Evolutionary conservation across 2,797 vertebrate species (phyloP).

Genomic region (Tragelaphus oryx): DNA sequence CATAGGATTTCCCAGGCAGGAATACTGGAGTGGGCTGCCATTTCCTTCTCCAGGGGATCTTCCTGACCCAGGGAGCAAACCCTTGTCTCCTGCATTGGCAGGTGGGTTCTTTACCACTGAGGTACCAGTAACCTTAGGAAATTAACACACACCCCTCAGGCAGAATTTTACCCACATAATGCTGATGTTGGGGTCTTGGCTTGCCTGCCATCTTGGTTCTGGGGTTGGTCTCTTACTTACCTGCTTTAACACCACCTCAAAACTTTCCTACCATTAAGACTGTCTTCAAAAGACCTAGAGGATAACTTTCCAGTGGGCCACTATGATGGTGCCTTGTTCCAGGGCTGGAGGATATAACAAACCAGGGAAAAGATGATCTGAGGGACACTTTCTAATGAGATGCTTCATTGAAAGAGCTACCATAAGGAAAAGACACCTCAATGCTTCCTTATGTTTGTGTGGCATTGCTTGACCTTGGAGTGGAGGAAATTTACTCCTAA

Average conservation of each 20-base stretch:
- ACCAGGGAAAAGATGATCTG: background rate
- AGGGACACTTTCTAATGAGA: background rate
- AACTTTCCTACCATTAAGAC: background rate
- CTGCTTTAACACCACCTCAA: background rate
- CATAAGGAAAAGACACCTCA: background rate
- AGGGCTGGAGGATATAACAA: background rate
- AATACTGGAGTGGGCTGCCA: background rate
- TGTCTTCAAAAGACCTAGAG: background rate
- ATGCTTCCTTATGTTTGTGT: background rate
- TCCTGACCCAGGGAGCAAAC: background rate
- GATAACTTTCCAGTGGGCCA: background rate
- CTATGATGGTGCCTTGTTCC: background rate
- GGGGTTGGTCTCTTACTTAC: background rate
- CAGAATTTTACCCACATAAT: background rate
- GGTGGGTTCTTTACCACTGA: background rate
- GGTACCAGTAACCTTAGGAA: background rate
- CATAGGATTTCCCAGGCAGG: background rate
- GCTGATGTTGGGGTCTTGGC: background rate
- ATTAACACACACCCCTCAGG: background rate
- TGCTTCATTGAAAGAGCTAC: background rate
- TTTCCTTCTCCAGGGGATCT: background rate
- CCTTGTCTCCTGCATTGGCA: background rate
- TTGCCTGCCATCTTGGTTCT: background rate
- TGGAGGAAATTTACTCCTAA: background rate
- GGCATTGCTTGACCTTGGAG: slow-evolving; percentile 12